A percentile compares a stretch with the other conserved stretches of the same genome.
These are phyloP conservation scores for Branchellion lobata DNA, from an alignment of 2,888 invertebrate species.

Conservation along the genomic window DNA sequence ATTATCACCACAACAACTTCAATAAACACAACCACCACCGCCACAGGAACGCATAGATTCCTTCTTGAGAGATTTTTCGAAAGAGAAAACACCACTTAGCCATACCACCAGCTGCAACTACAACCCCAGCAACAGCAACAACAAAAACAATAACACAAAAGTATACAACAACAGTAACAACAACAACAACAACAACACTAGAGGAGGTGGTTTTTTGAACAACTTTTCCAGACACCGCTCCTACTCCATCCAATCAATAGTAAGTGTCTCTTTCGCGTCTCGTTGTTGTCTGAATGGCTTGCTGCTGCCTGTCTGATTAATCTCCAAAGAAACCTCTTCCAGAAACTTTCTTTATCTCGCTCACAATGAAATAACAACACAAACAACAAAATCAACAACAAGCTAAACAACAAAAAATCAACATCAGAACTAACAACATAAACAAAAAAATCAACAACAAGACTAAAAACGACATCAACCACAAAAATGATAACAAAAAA, in stretches of 20 bases:
- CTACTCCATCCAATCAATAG: constrained; percentile 43
- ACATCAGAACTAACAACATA: too few species aligned
- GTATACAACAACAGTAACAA: background rate
- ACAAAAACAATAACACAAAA: background rate
- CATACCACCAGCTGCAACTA: background rate
- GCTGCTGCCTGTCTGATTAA: too few species aligned
- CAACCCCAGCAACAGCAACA: too few species aligned
- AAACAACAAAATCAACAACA: too few species aligned
- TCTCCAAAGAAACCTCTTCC: too few species aligned
- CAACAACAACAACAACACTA: background rate
- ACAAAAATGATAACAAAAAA: background rate
- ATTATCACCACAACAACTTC: too few species aligned
- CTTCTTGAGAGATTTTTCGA: constrained; percentile 44
- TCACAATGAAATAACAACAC: too few species aligned
- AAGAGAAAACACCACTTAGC: constrained; percentile 10
- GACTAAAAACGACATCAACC: background rate
- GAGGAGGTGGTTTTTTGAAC: background rate
- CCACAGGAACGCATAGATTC: constrained; percentile 43
- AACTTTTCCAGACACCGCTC: constrained; percentile 40
- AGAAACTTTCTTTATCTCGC: too few species aligned
- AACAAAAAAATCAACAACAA: too few species aligned
- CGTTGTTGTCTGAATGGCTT: too few species aligned
- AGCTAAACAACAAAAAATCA: too few species aligned
- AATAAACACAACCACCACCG: background rate
- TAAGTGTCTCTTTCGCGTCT: too few species aligned